These are phyloP conservation scores for Rhodophaea formosa DNA, from an alignment of 2,888 invertebrate species.

Conservation along the genomic window DNA sequence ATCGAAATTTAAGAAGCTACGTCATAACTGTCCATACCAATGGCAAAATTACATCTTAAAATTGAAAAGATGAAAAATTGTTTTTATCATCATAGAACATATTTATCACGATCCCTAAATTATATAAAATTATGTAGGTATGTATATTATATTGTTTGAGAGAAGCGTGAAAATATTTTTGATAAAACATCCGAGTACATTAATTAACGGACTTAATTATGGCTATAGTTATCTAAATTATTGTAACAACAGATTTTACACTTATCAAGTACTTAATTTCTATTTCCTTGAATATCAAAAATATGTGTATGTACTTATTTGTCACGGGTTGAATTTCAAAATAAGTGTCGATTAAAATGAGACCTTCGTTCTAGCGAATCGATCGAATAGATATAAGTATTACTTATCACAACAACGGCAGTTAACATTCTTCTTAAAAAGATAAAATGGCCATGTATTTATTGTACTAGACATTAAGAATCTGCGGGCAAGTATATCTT, in stretches of 20 bases:
- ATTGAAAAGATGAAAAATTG: too few species aligned
- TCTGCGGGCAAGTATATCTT: constrained; percentile 37
- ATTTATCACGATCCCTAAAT: too few species aligned
- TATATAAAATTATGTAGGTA: too few species aligned
- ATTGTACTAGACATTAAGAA: constrained; percentile 26
- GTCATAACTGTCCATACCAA: too few species aligned
- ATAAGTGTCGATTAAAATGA: constrained; percentile 12
- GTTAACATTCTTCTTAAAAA: constrained; percentile 40
- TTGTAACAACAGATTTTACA: constrained; percentile 27
- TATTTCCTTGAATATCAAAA: constrained; percentile 22
- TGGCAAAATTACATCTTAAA: too few species aligned
- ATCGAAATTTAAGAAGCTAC: too few species aligned
- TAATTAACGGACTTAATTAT: constrained; percentile 28
- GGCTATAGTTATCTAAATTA: constrained; percentile 29
- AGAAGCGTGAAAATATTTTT: background rate
- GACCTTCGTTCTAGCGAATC: constrained; percentile 6
- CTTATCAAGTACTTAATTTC: constrained; percentile 27
- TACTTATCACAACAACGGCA: constrained; percentile 38
- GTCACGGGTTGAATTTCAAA: constrained; percentile 20
- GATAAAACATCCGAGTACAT: background rate
- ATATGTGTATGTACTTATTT: constrained; percentile 24
- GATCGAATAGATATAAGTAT: constrained; percentile 10
- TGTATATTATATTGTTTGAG: too few species aligned
- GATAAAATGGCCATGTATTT: constrained; percentile 29
- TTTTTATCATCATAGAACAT: too few species aligned